Evolutionary conservation across 2,113 vertebrate species (phyloP), one percentile per base, ranked within the genome.

Genomic region (Pterocles burchelli): DNA sequence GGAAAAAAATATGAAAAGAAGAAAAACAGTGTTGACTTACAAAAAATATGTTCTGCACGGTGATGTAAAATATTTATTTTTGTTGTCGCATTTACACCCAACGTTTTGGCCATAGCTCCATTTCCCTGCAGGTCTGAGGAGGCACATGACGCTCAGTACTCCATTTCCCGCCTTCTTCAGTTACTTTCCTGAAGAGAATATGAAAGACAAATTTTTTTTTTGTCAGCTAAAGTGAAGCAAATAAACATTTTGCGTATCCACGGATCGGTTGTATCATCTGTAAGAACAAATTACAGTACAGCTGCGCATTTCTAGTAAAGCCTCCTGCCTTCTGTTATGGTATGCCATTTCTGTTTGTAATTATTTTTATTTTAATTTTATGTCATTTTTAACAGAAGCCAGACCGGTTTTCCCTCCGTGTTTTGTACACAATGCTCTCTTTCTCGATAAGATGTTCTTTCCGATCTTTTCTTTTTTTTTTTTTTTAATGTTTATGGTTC

Each of bases 351-450:
- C 96, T 97, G 97, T 93, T 97, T 96, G 97, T 96, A 98, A 97
- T 98, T 98, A 98, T 98, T 98, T 97, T 98, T 98, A 98, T 98
- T 98, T 98, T 98, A 96, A 97, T 98, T 98, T 98, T 98, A 95
- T 98, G 98, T 98, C 98, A 97, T 95, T 97, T 97, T 96, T 98
- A 98, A 98, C 98, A 98, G 86, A 98, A 98, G 84, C 98, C 98
- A 98, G 98, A 98, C 74, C 86, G 61, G 85, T 97, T 96, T 90
- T 72, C 82, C 96, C 94, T 89, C 90, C 58, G 45, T 93, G 84
- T 97, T 98, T 98, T 97, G 98, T 98, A 98, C 97, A 98, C 98
- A 98, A 89, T 81, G 79, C 95, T 97, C 97, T 97, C 97, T 88
- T 97, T 90, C 96, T 97, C 96, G 98, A 98, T 98, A 98, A 98